Conservation (phyloP, 2,797 vertebrate species). For the Todus mexicanus region DNA sequence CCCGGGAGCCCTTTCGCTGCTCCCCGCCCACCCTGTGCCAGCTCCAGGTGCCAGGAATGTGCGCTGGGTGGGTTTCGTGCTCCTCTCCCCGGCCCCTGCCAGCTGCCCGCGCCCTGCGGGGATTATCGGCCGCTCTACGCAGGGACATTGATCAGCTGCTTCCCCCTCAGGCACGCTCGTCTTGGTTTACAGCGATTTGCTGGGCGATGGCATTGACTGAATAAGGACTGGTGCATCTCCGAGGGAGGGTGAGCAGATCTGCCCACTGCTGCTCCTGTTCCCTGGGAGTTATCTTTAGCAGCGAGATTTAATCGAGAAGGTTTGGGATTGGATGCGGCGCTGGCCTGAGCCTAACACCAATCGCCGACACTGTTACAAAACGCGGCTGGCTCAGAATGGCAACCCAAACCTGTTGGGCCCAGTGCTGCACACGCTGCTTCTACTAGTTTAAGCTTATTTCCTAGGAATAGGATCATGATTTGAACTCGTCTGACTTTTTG, state of each 20-base stretch:
- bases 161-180: not conserved
- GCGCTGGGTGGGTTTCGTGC: not conserved
- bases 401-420: not conserved
- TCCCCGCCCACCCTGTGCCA: not conserved
- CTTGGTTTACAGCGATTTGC: conserved; percentile 30
- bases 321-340: not conserved
- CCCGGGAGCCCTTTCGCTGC: not conserved
- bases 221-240: conserved; percentile 46
- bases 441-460: not conserved
- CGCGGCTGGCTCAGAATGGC: not conserved
- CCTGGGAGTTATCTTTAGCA: conserved; percentile 50
- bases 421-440: not conserved
- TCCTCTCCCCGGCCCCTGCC: conserved; percentile 29
- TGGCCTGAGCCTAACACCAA: not conserved
- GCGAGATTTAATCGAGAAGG: conserved; percentile 1
- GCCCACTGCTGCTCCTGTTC: conserved; percentile 7
- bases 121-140: conserved; percentile 30
- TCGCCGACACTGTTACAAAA: not conserved
- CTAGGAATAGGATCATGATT: not conserved
- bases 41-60: conserved; percentile 21
- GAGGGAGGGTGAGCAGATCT: not conserved
- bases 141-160: conserved; percentile 48
- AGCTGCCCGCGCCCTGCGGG: not conserved
- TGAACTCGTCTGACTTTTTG: not conserved
- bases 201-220: conserved; percentile 55